phyloP scores from a whole-genome alignment of 2,113 vertebrate genomes.

The Synchiropus splendidus region DNA sequence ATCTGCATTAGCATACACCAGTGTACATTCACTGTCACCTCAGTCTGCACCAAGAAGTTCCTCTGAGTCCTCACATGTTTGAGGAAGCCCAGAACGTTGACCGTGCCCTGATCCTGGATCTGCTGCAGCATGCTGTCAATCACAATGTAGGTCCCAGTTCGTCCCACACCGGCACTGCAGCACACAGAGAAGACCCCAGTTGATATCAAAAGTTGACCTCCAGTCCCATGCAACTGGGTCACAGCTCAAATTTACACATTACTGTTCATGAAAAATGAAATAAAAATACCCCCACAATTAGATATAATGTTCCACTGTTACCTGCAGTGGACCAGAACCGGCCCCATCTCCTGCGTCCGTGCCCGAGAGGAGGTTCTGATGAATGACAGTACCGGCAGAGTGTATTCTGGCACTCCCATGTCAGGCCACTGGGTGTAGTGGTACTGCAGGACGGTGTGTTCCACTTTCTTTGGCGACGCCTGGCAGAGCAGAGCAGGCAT shows the following conservation, averaged over 20 bases:
- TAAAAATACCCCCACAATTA: conserved; percentile 5
- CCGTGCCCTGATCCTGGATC: conserved; percentile 85
- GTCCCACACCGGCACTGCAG: conserved; percentile 86
- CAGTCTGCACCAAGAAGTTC: conserved; percentile 96
- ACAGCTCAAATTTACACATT: too few relatives aligned
- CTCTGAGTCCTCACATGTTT: conserved; percentile 95
- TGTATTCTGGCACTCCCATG: conserved; percentile 94
- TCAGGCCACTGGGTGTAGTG: conserved; percentile 99
- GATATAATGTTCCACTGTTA: conserved; percentile 42
- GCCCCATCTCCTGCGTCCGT: conserved; percentile 76
- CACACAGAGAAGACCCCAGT: background rate
- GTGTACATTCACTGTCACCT: conserved; percentile 77
- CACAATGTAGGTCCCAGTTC: conserved; percentile 93
- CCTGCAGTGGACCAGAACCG: conserved; percentile 94
- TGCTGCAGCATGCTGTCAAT: conserved; percentile 95
- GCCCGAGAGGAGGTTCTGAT: conserved; percentile 81
- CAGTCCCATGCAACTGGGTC: too few relatives aligned
- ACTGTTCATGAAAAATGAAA: too few relatives aligned
- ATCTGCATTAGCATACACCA: background rate
- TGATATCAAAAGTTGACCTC: background rate
- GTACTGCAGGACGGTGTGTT: conserved; percentile 82
- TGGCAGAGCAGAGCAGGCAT: conserved; percentile 24
- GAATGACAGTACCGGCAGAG: conserved; percentile 85
- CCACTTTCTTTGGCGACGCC: conserved; percentile 79
- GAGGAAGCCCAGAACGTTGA: conserved; percentile 88